Evolutionary conservation across 2,888 invertebrate genomes (phyloP).

Genomic region (Limnephilus lunatus): DNA sequence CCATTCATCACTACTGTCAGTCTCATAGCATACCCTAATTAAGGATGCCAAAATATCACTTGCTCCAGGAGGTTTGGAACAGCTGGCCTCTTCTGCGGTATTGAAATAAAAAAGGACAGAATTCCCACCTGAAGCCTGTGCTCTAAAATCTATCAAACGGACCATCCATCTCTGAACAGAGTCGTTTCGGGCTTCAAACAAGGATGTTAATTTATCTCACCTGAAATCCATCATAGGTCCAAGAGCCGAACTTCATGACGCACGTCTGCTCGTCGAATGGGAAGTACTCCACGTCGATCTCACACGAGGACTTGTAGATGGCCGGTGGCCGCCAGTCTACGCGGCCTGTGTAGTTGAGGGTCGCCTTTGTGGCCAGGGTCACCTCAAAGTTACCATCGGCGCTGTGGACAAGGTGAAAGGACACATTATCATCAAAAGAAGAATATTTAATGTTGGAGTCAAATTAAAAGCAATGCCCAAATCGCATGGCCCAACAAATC

Average conservation of each 20-base stretch:
- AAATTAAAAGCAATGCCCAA: neutral
- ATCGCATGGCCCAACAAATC: no score
- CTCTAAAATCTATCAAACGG: no score
- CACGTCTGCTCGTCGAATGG: conserved; percentile 92
- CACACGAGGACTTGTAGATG: conserved; percentile 93
- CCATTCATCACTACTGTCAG: no score
- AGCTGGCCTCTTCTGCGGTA: no score
- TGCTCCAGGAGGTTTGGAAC: no score
- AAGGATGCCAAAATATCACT: no score
- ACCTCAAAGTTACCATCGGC: conserved; percentile 92
- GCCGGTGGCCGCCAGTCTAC: conserved; percentile 95
- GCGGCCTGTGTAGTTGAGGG: conserved; percentile 87
- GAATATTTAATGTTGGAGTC: neutral
- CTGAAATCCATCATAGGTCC: conserved; percentile 92
- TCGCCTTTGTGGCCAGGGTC: conserved; percentile 89
- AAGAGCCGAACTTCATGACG: conserved; percentile 91
- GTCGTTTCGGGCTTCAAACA: no score
- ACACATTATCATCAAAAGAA: neutral
- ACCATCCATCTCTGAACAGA: no score
- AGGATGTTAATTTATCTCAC: conserved; percentile 70
- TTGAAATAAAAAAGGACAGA: no score
- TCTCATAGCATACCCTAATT: no score
- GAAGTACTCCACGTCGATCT: conserved; percentile 91
- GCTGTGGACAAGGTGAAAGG: conserved; percentile 71
- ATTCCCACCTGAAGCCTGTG: no score